Evolutionary conservation across 2,113 vertebrate genomes (phyloP), one percentile per base, ranked within the genome.

Genomic region (Sardina pilchardus): DNA sequence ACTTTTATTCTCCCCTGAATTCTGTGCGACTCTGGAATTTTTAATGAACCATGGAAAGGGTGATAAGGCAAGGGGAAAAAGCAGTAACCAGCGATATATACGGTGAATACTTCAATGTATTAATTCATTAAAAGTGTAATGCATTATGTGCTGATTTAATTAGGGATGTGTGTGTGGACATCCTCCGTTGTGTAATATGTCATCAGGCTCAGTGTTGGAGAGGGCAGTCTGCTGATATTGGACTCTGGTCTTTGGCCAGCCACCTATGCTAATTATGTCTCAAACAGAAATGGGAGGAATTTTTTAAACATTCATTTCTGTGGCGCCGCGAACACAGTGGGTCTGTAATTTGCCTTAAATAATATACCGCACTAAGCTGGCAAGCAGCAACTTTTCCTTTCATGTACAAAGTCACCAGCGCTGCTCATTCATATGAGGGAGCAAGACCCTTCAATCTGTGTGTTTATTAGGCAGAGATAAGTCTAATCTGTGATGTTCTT

Each of bases 1-100:
- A 78, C 71, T 78, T 78, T 78, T 78, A 78, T 39, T 78, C 71
- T 78, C 71, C 71, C 71, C 30, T 34, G 71, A 78, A 78, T 78
- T 36, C 34, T 17, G 26, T 14, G 12, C 14, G 71, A 34, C 71
- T 78, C 71, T 14, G 4, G 26, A 17, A 36, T 78, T 78, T 71
- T 78, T 78, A 78, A 78, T 78, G 34, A 78, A 75, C 71, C 71
- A 34, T 36, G 71, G 71, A 75, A 63, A 16, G 30, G 71, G 26
- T 78, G 71, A 78, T 78, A 78, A 78, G 71, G 10, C 26, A 78
- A 78, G 34, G 4, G 30, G 26, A 36, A 39, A 39, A 34, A 36
- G 26, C 71, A 78, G 71, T 4, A 78, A 36, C 71, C 10, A 34
- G 71, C 71, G 24, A 24, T 78, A 39, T 78, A 78, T 6, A 36